Evolutionary conservation across 2,888 invertebrate species (phyloP).

Genomic region (Coenonympha glycerion): DNA sequence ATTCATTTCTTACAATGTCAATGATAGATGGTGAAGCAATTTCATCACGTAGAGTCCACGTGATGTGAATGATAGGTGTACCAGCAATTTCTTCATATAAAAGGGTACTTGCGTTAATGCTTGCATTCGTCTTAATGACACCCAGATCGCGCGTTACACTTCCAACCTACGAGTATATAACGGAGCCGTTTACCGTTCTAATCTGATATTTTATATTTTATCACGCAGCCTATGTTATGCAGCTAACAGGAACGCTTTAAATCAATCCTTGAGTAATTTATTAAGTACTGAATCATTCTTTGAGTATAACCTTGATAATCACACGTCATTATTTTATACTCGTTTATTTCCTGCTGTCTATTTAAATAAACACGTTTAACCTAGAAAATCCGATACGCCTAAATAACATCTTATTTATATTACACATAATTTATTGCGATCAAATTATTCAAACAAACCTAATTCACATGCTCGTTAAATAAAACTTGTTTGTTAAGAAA

Average conservation of each 20-base stretch:
- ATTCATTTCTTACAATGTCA: constrained; percentile 13
- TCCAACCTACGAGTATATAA: constrained; percentile 42
- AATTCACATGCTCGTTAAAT: background rate
- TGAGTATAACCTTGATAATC: background rate
- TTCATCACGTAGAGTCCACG: constrained; percentile 9
- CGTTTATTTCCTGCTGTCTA: background rate
- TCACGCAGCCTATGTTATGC: constrained; percentile 20
- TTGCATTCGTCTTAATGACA: constrained; percentile 37
- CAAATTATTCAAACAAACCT: background rate
- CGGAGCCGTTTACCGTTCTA: constrained; percentile 53
- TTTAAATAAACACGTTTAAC: background rate
- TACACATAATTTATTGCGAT: too few relatives aligned
- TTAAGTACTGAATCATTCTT: background rate
- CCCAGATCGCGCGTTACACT: constrained; percentile 41
- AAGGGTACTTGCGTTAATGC: constrained; percentile 24
- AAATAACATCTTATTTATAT: background rate
- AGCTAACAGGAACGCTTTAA: constrained; percentile 16
- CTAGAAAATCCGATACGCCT: background rate
- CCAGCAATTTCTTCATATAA: constrained; percentile 21
- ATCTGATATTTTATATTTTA: constrained; percentile 45
- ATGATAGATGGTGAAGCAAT: constrained; percentile 12
- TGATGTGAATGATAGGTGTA: constrained; percentile 14
- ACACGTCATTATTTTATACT: background rate
- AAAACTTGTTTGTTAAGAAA: background rate
- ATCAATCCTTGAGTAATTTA: constrained; percentile 4